Base-by-base conservation (phyloP, 2,797 vertebrate species). In the Furcifer pardalis region DNA sequence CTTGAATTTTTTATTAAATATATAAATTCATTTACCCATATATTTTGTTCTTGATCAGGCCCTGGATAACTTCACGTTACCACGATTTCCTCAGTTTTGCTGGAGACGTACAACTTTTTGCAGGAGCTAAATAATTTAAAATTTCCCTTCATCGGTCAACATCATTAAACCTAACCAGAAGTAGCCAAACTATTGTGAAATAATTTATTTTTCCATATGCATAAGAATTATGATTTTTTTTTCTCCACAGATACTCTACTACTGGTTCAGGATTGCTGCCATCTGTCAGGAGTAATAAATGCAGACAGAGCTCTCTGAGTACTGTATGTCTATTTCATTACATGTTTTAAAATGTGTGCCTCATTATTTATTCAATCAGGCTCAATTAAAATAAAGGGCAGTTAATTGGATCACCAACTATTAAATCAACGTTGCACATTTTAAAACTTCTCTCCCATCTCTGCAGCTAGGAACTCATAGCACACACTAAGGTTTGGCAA, bases 1-100 rank as follows among this genome's bases (percentile, higher is more conserved):
- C 2, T 71, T 59, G 15, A 23, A n/a, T 19, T 7, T 73, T 46
- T 68, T 23, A 52, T 65, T 32, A 44, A 75, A 66, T 10, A 60
- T 71, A 44, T 27, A 84, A 87, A 83, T 1, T 27, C 37, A 80
- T 81, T 52, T 73, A 87, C 83, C 88, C 72, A 71, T 82, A n/a
- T 23, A 84, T 35, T 85, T 32, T 68, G 25, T 49, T 60, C 74
- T 72, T 85, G 85, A 82, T 79, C 75, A 86, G 90, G 83, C 12
- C 88, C 56, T 27, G 35, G 52, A 79, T 89, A 87, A 82, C 42
- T 13, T 46, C 23, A 72, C 59, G 37, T 25, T 84, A 86, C 83
- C 30, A 56, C 42, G 46, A 60, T 69, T 71, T 66, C 63, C 52
- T 82, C 77, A 79, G 44, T 19, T 65, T 49, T 21, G 46, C 27